Percentiles rank a stretch among this genome's conserved stretches.
Conservation (phyloP, 2,888 invertebrate genomes). For the Andrena bucephala region DNA sequence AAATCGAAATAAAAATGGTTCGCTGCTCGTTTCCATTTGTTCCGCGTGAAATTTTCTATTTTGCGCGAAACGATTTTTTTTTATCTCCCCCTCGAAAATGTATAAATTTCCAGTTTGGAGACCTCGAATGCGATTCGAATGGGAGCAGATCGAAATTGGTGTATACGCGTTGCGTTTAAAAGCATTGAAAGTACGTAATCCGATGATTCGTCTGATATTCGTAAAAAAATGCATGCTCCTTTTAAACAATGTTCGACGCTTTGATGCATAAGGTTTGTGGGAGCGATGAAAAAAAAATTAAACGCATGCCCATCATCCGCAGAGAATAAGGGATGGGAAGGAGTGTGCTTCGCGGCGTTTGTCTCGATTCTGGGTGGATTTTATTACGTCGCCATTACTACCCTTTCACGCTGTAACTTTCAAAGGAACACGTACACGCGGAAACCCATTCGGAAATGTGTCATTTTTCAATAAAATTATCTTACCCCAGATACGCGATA, state of each 20-base stretch:
- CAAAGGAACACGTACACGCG: slow-evolving; percentile 15
- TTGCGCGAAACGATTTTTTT: background rate
- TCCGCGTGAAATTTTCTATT: background rate
- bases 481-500: background rate
- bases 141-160: slow-evolving; percentile 3
- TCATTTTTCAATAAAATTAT: slow-evolving; percentile 37
- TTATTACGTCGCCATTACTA: slow-evolving; percentile 37
- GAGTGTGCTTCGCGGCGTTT: slow-evolving; percentile 7
- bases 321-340: background rate
- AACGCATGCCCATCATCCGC: background rate
- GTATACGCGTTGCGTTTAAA: slow-evolving; percentile 18
- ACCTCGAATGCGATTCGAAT: slow-evolving; percentile 24
- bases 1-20: slow-evolving; percentile 16
- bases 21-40: background rate
- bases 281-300: background rate
- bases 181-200: slow-evolving; percentile 7
- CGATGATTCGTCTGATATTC: slow-evolving; percentile 9
- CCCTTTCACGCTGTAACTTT: background rate
- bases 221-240: background rate
- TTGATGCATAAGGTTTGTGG: background rate
- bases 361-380: slow-evolving; percentile 16
- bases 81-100: background rate
- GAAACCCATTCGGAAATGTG: slow-evolving; percentile 3
- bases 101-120: slow-evolving; percentile 21
- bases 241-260: background rate